Conservation (phyloP, 2,113 vertebrate species). For the Pluvialis apricaria region DNA sequence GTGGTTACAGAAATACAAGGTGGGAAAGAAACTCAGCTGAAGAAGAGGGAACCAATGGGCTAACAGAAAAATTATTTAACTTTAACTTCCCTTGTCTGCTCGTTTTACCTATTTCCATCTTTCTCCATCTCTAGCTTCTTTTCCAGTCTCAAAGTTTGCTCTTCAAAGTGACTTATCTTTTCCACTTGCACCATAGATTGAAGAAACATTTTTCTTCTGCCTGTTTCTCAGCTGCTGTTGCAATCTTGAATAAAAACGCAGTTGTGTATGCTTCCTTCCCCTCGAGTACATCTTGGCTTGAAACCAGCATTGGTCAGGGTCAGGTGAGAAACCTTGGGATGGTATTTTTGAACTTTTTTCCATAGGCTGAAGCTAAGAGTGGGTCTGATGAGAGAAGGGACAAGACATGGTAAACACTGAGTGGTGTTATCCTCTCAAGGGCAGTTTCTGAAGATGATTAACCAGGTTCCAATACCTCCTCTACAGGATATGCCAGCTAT, state of each 20-base stretch:
- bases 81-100: neutral
- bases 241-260: neutral
- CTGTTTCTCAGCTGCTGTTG: neutral
- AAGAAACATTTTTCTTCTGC: neutral
- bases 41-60: neutral
- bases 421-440: neutral
- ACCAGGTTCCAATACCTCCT: neutral
- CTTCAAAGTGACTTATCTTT: neutral
- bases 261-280: neutral
- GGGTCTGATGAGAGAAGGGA: neutral
- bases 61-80: neutral
- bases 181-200: neutral
- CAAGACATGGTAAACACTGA: neutral
- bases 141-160: neutral
- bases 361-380: neutral
- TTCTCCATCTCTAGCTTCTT: neutral
- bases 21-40: neutral
- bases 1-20: neutral
- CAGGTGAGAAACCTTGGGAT: neutral
- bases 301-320: neutral
- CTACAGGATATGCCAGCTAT: neutral
- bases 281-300: neutral
- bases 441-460: neutral
- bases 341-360: neutral
- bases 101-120: neutral